Percentiles rank a stretch among this genome's conserved stretches.
Conservation (phyloP, 2,888 invertebrate genomes). For the Leucoptera coffeella region DNA sequence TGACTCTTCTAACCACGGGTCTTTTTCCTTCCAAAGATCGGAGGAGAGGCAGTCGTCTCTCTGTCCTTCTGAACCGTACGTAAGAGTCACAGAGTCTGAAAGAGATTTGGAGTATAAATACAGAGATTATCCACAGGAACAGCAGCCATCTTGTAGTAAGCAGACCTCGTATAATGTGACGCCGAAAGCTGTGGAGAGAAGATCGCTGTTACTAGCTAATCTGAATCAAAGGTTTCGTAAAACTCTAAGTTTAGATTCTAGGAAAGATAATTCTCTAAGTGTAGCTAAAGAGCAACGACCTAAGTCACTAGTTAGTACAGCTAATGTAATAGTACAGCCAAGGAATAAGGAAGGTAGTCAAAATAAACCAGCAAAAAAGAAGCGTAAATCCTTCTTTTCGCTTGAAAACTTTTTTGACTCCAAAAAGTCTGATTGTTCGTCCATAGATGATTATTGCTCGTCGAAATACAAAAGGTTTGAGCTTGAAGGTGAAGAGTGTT, state of each 20-base stretch:
- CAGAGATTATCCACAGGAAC: slow-evolving; percentile 35
- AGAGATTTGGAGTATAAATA: slow-evolving; percentile 45
- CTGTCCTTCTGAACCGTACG: slow-evolving; percentile 23
- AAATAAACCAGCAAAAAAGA: slow-evolving; percentile 44
- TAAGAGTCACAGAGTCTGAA: slow-evolving; percentile 24
- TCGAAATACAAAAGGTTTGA: slow-evolving; percentile 49
- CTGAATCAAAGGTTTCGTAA: slow-evolving; percentile 43
- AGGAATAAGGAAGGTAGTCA: slow-evolving; percentile 23
- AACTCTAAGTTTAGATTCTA: slow-evolving; percentile 42
- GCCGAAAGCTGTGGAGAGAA: slow-evolving; percentile 37
- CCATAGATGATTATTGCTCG: slow-evolving; percentile 43
- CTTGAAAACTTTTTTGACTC: slow-evolving; percentile 46
- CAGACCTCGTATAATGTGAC: slow-evolving; percentile 37
- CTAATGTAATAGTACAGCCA: slow-evolving; percentile 29
- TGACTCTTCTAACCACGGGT: slow-evolving; percentile 29
- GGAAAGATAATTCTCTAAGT: slow-evolving; percentile 31
- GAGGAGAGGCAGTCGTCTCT: slow-evolving; percentile 24
- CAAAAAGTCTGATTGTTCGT: slow-evolving; percentile 43
- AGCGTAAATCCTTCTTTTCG: slow-evolving; percentile 45
- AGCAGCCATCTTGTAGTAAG: slow-evolving; percentile 37
- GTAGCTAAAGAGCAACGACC: slow-evolving; percentile 30
- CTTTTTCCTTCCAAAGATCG: slow-evolving; percentile 36
- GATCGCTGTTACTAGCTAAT: slow-evolving; percentile 34
- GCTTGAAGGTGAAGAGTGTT: slow-evolving; percentile 43
- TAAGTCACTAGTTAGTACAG: slow-evolving; percentile 38